Conservation (phyloP, 2,797 vertebrate species). For the Sarcophilus harrisii region DNA sequence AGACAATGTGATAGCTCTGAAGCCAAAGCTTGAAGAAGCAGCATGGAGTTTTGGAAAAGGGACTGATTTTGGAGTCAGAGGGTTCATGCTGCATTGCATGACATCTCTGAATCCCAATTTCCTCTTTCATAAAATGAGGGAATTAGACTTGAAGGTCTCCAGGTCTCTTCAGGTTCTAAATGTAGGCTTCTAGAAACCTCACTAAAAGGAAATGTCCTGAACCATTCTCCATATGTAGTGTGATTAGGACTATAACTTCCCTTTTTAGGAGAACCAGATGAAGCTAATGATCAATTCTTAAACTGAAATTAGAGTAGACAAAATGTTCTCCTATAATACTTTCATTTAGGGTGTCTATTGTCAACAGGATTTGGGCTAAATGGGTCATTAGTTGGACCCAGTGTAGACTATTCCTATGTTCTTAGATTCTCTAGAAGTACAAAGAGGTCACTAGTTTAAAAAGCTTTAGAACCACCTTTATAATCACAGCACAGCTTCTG, state of each 20-base stretch:
- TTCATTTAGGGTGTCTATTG: not conserved
- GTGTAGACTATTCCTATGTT: not conserved
- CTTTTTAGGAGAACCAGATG: not conserved
- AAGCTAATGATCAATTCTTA: not conserved
- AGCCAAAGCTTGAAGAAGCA: not conserved
- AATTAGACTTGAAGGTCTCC: not conserved
- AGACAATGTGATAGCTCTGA: not conserved
- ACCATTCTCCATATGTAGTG: not conserved
- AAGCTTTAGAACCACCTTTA: constrained; percentile 25
- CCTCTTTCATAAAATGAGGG: not conserved
- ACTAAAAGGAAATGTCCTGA: not conserved
- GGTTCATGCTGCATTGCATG: not conserved
- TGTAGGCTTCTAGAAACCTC: not conserved
- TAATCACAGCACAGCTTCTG: constrained; percentile 21
- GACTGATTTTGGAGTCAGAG: not conserved
- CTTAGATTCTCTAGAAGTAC: not conserved
- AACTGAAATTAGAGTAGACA: not conserved
- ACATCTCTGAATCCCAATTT: not conserved
- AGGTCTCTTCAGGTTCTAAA: not conserved
- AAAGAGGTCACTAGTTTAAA: constrained; percentile 21
- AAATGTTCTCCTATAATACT: not conserved
- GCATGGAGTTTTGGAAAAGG: not conserved
- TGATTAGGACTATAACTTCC: not conserved
- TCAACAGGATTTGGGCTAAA: constrained; percentile 38
- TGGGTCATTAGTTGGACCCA: not conserved